Percentiles rank a stretch among this genome's conserved stretches.
Conservation (phyloP, 2,113 vertebrate species). For the Leucoraja erinaceus region DNA sequence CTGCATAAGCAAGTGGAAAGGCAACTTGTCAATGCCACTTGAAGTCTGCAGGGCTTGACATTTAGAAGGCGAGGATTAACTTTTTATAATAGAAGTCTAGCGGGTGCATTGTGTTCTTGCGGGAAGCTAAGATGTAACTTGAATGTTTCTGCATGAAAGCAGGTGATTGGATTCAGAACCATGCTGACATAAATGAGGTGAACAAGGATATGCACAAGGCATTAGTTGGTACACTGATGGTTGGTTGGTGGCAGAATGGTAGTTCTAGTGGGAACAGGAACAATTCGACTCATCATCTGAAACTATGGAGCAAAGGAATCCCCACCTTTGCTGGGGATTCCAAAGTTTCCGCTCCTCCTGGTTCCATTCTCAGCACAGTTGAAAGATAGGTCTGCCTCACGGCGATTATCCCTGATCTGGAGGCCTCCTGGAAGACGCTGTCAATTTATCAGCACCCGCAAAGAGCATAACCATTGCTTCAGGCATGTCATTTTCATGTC, state of each 20-base stretch:
- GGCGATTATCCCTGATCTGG: not conserved
- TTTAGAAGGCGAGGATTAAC: not conserved
- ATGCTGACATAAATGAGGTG: not conserved
- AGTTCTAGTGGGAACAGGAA: not conserved
- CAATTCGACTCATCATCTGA: too few species aligned
- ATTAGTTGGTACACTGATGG: too few species aligned
- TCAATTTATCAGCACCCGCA: not conserved
- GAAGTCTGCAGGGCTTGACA: not conserved
- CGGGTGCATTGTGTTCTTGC: not conserved
- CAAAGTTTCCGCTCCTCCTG: not conserved
- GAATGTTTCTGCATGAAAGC: not conserved
- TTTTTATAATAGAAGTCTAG: not conserved
- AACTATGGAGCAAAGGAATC: too few species aligned
- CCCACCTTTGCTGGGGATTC: not conserved
- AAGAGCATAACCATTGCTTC: not conserved
- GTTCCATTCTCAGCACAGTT: too few species aligned
- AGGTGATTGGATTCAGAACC: not conserved
- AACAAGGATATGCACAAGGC: not conserved
- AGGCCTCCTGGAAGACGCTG: not conserved
- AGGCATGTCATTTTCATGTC: not conserved
- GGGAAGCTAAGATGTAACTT: not conserved
- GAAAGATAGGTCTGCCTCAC: not conserved
- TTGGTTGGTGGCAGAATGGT: not conserved
- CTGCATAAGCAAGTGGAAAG: not conserved
- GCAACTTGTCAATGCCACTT: not conserved